Base-by-base conservation (phyloP, 2,888 invertebrate genomes). In the Patella pellucida region DNA sequence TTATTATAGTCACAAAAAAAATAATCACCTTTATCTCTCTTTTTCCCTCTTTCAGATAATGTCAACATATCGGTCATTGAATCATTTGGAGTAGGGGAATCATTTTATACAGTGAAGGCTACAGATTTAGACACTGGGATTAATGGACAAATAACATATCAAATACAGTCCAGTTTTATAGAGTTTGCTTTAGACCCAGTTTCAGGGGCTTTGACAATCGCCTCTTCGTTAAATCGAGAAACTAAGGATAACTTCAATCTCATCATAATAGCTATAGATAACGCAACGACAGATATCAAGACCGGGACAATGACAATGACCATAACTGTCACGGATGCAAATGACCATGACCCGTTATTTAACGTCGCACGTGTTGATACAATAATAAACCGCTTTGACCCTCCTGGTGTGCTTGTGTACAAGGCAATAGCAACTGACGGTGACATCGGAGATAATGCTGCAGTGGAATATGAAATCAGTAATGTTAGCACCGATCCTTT, bases 41-140 rank as follows among this genome's bases (percentile, higher is more conserved):
- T 9, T 41, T 41, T 3, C n/a, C 9, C 23, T 62, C 23, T 62
- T 62, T 0, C 62, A 62, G 62, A 62, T 62, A 62, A 19, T 62
- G 19, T 62, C 14, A 62, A 62, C 23, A 62, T 62, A 15, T 19
- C 11, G 62, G 62, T 62, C 23, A 23, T 62, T 19, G 62, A 62
- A 23, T 62, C 62, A 15, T 23, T 62, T 9, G 74, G 78, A 4
- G 78, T 78, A 15, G 72, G 76, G 14, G 41, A 73, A 3, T 68
- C 78, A 9, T 69, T 82, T 12, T 78, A 79, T 71, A 74, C 73
- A 19, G 69, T 87, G 3, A 79, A 78, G n/a, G 86, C 85, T 1
- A 76, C 80, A 5, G 87, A 87, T 75, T 81, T 52, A 9, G 87
- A 87, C 69, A 69, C 76, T 11, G 87, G 85, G 2, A 68, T 70